Base-by-base conservation (phyloP, 2,888 invertebrate species). In the Pyrgus malvae region DNA sequence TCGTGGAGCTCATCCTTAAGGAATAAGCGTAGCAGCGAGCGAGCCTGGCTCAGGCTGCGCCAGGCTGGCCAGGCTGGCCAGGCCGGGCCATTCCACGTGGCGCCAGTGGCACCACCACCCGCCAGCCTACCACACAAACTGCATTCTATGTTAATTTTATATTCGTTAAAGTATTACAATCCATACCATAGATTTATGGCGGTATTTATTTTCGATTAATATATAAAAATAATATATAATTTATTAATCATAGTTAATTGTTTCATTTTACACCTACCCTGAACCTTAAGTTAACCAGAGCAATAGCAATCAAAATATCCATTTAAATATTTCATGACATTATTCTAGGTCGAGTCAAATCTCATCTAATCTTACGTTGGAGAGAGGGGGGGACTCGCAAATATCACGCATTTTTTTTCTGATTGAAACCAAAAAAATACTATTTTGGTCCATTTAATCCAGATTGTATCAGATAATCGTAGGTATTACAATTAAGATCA, bases 1-100 rank as follows among this genome's bases (percentile, higher is more conserved):
- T 99, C 93, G 97, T 98, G 91, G 96, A 96, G 90, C 95, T 96
- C 83, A 94, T 95, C 91, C 93, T 94, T 91, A 93, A 93, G 87
- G 93, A 93, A 90, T 93, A 92, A 85, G 46, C 23, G 50, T 48
- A 45, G 45, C 54, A 60, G 14, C 17, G 17, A 19, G 42, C 42
- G 27, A 50, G 38, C 38, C 38, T 48, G 38, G 48, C 33, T 42
- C 42, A 37, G n/a, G 37, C 27, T 57, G 62, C 25, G 14, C 45
- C 45, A 45, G 16, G 33, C 25, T 3, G 23, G 48, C n/a, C n/a
- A n/a, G n/a, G n/a, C n/a, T n/a, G 29, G 14, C 45, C 45, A 45
- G 16, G 33, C 25, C 4, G 23, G 48, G 48, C 44, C 51, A 51
- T 45, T 51, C 44, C 51, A 51, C 41, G 33, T 19, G 41, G 37